These are phyloP conservation scores for Euproctis similis DNA, from an alignment of 2,888 invertebrate genomes.

Conservation along the genomic window DNA sequence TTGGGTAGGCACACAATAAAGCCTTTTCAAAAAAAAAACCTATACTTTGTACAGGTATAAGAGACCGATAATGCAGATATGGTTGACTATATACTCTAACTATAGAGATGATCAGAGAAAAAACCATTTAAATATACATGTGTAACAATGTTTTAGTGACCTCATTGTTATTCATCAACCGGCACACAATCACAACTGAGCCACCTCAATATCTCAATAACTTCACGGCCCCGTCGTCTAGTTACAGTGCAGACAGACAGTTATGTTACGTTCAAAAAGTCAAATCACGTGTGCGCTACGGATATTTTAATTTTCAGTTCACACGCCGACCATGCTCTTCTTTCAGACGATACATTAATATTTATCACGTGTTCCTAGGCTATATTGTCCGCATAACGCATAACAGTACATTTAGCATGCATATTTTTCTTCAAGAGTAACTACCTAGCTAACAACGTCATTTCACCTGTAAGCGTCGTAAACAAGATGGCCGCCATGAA, in stretches of 20 bases:
- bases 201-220: too few relatives aligned
- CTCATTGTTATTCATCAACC: constrained; percentile 18
- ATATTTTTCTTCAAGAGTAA: too few relatives aligned
- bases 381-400: constrained; percentile 26
- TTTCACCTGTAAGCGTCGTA: constrained; percentile 17
- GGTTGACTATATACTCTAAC: too few relatives aligned
- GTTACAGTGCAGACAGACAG: constrained; percentile 28
- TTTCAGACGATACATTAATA: constrained; percentile 59
- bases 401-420: constrained; percentile 20
- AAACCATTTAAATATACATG: too few relatives aligned
- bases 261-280: constrained; percentile 32
- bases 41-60: too few relatives aligned
- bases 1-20: too few relatives aligned
- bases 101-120: too few relatives aligned
- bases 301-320: constrained; percentile 71
- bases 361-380: constrained; percentile 40
- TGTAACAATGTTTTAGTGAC: too few relatives aligned
- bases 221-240: constrained; percentile 7
- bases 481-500: constrained; percentile 19
- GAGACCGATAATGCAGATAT: too few relatives aligned
- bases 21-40: too few relatives aligned
- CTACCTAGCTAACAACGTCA: constrained; percentile 20
- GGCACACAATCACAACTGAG: constrained; percentile 3
- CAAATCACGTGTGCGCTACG: constrained; percentile 55
- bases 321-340: constrained; percentile 50